These are phyloP conservation scores for Calameuta filiformis DNA, from an alignment of 2,888 invertebrate genomes.

Conservation along the genomic window DNA sequence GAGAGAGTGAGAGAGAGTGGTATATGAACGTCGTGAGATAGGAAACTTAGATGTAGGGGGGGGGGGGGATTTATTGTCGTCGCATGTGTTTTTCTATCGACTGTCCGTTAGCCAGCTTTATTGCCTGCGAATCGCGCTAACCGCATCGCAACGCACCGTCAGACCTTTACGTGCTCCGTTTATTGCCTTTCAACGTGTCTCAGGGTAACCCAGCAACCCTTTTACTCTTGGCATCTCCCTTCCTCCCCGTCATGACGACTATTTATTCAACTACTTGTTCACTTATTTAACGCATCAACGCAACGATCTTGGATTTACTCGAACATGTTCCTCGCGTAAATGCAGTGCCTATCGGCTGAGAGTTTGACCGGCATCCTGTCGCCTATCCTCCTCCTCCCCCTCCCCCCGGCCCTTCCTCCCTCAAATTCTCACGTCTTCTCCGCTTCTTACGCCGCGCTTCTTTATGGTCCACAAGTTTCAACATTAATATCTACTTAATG, in stretches of 20 bases:
- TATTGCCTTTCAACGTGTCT: not conserved
- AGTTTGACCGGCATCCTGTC: not conserved
- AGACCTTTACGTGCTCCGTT: not conserved
- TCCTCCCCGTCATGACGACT: not conserved
- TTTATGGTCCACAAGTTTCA: slow-evolving; percentile 9
- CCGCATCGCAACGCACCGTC: not conserved
- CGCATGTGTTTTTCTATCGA: not conserved
- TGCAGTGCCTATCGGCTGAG: not conserved
- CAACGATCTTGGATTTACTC: not conserved
- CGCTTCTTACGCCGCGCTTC: not conserved
- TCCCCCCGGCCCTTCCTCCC: too few species aligned
- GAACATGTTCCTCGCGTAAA: not conserved
- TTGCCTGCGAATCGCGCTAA: not conserved
- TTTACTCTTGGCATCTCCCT: too few species aligned
- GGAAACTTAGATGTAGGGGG: not conserved
- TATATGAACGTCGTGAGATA: not conserved
- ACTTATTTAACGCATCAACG: not conserved
- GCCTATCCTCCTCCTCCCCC: too few species aligned
- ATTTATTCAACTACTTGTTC: not conserved
- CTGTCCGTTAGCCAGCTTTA: not conserved
- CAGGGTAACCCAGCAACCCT: not conserved
- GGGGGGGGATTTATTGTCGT: not conserved
- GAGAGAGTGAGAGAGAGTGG: not conserved
- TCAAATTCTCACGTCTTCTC: not conserved
- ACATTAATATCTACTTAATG: slow-evolving; percentile 25